phyloP scores from a whole-genome alignment of 2,888 invertebrate genomes.

The Acleris literana region DNA sequence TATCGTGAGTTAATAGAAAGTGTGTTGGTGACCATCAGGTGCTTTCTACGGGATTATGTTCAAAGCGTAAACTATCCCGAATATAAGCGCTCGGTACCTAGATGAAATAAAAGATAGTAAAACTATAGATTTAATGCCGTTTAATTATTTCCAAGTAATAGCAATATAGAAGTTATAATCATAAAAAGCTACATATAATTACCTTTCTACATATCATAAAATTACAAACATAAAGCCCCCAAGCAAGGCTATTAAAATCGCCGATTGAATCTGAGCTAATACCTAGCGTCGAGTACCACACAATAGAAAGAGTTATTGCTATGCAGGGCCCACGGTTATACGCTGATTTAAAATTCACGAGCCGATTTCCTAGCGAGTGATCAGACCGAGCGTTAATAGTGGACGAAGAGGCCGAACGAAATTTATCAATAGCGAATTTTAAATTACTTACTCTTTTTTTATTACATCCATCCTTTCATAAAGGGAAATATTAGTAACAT shows the following conservation, averaged over 20 bases:
- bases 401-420: too few species aligned
- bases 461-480: too few species aligned
- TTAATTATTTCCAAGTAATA: conserved; percentile 15
- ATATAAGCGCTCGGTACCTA: too few species aligned
- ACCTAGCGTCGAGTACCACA: conserved; percentile 31
- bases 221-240: conserved; percentile 7
- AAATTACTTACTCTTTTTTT: too few species aligned
- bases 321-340: conserved; percentile 29
- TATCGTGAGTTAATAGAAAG: too few species aligned
- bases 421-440: too few species aligned
- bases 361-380: conserved; percentile 11
- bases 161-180: not conserved
- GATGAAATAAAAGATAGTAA: not conserved
- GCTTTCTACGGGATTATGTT: too few species aligned
- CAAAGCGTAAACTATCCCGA: too few species aligned
- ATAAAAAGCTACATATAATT: conserved; percentile 6
- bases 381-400: too few species aligned
- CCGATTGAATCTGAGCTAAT: conserved; percentile 36
- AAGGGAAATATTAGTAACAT: too few species aligned
- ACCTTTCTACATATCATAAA: conserved; percentile 5
- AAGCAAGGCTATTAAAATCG: conserved; percentile 35
- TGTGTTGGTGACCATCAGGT: too few species aligned
- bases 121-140: not conserved
- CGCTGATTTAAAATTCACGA: conserved; percentile 28
- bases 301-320: conserved; percentile 37